Percentiles rank a stretch among this genome's conserved stretches.
phyloP scores from a whole-genome alignment of 2,797 vertebrate genomes.

The Esox masquinongy region DNA sequence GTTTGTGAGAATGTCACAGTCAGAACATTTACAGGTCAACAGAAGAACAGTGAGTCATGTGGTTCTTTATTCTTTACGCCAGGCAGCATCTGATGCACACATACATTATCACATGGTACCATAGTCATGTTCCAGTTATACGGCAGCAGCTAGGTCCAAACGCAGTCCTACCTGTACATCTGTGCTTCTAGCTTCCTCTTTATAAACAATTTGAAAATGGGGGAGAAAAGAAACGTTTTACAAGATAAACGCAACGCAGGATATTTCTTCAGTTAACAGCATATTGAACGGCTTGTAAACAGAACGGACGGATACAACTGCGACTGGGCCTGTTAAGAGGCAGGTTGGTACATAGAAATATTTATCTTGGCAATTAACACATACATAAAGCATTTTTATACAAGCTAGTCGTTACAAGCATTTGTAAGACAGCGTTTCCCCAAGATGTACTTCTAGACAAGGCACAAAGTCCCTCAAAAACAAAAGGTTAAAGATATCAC shows the following conservation, averaged over 20 bases:
- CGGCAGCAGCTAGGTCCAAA: constrained; percentile 27
- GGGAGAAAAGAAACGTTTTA: constrained; percentile 44
- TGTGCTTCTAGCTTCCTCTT: constrained; percentile 57
- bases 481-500: neutral
- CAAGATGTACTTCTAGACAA: neutral
- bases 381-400: neutral
- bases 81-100: constrained; percentile 41
- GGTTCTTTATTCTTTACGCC: constrained; percentile 52
- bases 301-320: constrained; percentile 74
- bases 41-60: constrained; percentile 15
- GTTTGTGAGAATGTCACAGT: neutral
- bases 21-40: neutral
- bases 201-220: constrained; percentile 70
- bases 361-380: constrained; percentile 66
- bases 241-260: constrained; percentile 59
- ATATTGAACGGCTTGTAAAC: constrained; percentile 67
- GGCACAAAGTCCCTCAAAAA: neutral
- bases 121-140: constrained; percentile 17
- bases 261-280: constrained; percentile 67
- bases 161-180: constrained; percentile 71
- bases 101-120: constrained; percentile 19
- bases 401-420: constrained; percentile 12
- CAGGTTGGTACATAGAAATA: constrained; percentile 68
- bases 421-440: constrained; percentile 7
- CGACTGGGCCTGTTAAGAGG: constrained; percentile 57